Conservation (phyloP, 2,113 vertebrate species). For the Aegithalos caudatus region DNA sequence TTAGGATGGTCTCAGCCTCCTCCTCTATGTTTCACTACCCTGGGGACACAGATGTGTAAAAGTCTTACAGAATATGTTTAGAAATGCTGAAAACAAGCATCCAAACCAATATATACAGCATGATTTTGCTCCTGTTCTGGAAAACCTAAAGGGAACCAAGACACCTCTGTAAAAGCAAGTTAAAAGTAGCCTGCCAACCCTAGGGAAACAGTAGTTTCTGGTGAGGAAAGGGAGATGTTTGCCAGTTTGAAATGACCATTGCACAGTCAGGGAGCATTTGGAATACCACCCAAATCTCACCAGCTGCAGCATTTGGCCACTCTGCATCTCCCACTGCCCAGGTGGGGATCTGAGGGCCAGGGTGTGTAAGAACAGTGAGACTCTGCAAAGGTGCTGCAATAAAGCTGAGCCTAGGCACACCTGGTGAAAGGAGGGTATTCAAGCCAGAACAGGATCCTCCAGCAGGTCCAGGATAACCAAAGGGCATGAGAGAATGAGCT, state of each 20-base stretch:
- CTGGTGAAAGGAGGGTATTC: neutral
- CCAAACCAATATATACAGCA: neutral
- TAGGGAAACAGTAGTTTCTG: neutral
- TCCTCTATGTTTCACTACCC: neutral
- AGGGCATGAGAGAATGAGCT: fast-evolving
- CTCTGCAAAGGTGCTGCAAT: neutral
- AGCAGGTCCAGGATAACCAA: neutral
- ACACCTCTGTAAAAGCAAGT: neutral
- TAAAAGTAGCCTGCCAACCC: neutral
- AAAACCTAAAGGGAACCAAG: neutral
- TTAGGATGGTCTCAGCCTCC: neutral
- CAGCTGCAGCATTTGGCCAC: neutral
- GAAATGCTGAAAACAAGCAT: neutral
- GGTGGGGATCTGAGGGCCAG: neutral
- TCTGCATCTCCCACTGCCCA: neutral
- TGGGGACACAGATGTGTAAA: neutral
- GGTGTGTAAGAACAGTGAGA: neutral
- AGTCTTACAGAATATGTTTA: neutral
- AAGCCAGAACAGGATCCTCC: neutral
- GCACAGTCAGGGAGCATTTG: neutral
- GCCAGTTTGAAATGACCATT: neutral
- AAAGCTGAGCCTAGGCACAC: neutral
- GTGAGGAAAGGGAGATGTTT: neutral
- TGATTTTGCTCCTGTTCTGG: neutral
- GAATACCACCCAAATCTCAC: neutral